Evolutionary conservation across 2,888 invertebrate species (phyloP).

Genomic region (Brenthis hecate): DNA sequence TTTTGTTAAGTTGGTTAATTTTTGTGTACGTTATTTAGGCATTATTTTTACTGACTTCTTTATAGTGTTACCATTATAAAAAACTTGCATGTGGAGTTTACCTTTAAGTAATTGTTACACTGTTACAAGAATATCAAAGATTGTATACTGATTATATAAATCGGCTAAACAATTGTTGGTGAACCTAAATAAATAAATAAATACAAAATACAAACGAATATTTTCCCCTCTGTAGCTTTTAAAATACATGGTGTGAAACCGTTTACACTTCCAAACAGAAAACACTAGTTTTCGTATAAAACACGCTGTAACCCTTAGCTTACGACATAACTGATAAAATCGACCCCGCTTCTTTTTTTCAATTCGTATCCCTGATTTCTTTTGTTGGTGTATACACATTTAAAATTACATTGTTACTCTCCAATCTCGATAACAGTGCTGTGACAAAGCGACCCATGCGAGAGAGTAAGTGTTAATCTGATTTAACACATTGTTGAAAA

Average conservation of each 20-base stretch:
- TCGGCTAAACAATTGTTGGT: too few species aligned
- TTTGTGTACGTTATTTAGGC: too few species aligned
- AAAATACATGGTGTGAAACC: constrained; percentile 13
- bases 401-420: constrained; percentile 74
- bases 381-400: constrained; percentile 71
- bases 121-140: too few species aligned
- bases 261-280: constrained; percentile 3
- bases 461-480: constrained; percentile 78
- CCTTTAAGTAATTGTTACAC: too few species aligned
- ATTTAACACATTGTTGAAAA: constrained; percentile 76
- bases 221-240: background rate
- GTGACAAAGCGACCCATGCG: constrained; percentile 67
- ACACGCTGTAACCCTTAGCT: constrained; percentile 41
- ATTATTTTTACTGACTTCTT: too few species aligned
- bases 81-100: too few species aligned
- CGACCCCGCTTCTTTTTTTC: constrained; percentile 58
- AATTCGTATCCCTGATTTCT: constrained; percentile 60
- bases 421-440: constrained; percentile 76
- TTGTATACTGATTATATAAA: too few species aligned
- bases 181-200: too few species aligned
- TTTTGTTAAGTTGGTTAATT: too few species aligned
- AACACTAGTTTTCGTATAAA: constrained; percentile 26
- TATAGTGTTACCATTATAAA: too few species aligned
- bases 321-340: constrained; percentile 57
- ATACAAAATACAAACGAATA: background rate